Evolutionary conservation across 53 echinoderm and acorn worm genomes (phyloP).

Genomic region (Hippasteria phrygiana): DNA sequence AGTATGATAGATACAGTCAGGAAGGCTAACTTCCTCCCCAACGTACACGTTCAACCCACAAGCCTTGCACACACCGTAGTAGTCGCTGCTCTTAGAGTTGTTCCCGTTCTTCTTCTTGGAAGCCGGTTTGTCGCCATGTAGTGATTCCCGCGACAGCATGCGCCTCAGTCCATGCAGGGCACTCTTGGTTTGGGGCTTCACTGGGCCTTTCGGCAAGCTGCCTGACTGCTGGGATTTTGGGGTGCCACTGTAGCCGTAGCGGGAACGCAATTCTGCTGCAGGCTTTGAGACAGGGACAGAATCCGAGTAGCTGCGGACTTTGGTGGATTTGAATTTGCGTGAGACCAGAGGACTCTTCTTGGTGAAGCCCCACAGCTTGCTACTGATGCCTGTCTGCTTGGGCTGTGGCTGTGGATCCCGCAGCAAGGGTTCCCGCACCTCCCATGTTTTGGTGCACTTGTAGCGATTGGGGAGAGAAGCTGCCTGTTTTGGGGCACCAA

Average conservation of each 20-base stretch:
- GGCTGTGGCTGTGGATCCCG: not conserved
- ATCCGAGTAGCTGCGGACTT: slow-evolving; percentile 27
- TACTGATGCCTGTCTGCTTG: slow-evolving; percentile 12
- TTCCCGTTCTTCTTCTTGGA: slow-evolving; percentile 44
- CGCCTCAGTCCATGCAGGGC: slow-evolving; percentile 76
- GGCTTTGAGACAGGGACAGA: not conserved
- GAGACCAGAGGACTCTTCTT: slow-evolving; percentile 50
- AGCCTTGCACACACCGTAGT: slow-evolving; percentile 68
- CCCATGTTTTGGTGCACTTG: slow-evolving; percentile 37
- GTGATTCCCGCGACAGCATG: slow-evolving; percentile 77
- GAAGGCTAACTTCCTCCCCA: slow-evolving; percentile 73
- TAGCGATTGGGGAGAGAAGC: slow-evolving; percentile 54
- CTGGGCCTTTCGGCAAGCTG: not conserved
- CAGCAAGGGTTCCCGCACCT: slow-evolving; percentile 14
- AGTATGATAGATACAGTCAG: slow-evolving; percentile 67
- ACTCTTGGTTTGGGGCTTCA: slow-evolving; percentile 30
- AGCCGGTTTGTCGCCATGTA: slow-evolving; percentile 8
- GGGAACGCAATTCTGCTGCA: not conserved
- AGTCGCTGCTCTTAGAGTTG: slow-evolving; percentile 27
- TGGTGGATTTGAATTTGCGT: slow-evolving; percentile 27
- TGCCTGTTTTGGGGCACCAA: not conserved
- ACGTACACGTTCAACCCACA: slow-evolving; percentile 70
- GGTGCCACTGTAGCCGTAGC: slow-evolving; percentile 39
- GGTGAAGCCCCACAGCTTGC: slow-evolving; percentile 57
- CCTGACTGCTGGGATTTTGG: not conserved